Evolutionary conservation across 92 coral and sea anemone species (phyloP).

Genomic region (Siderastrea siderea): DNA sequence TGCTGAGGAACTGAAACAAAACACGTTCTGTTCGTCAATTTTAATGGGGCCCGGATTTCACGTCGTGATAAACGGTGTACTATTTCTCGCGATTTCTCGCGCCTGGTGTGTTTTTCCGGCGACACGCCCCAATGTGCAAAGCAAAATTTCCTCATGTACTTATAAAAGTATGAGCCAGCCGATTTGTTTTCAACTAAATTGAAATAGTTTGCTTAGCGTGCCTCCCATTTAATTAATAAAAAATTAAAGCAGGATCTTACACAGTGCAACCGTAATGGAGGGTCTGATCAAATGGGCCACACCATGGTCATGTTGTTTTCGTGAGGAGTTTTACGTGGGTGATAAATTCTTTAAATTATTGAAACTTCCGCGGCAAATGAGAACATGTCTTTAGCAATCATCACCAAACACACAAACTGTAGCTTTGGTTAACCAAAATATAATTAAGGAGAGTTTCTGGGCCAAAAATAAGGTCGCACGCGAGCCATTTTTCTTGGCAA

Average conservation of each 20-base stretch:
- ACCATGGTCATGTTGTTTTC: neutral
- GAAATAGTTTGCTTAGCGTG: neutral
- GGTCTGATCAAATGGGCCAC: neutral
- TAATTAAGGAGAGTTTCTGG: neutral
- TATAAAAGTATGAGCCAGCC: neutral
- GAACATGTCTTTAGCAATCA: slow-evolving; percentile 4
- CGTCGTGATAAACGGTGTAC: slow-evolving; percentile 23
- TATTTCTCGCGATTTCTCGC: slow-evolving; percentile 19
- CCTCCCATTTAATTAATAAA: no score
- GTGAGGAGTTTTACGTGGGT: neutral
- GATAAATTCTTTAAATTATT: slow-evolving; percentile 22
- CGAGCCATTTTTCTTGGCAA: no score
- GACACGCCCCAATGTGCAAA: slow-evolving; percentile 16
- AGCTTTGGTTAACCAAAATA: neutral
- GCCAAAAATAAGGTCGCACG: neutral
- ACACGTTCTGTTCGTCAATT: neutral
- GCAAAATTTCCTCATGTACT: neutral
- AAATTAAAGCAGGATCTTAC: neutral
- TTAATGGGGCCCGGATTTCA: slow-evolving; percentile 14
- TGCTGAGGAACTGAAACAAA: slow-evolving; percentile 23
- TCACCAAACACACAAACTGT: slow-evolving; percentile 12
- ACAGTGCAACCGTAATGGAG: neutral
- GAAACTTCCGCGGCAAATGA: slow-evolving; percentile 23
- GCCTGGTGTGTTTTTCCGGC: neutral
- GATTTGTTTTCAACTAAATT: neutral